Evolutionary conservation across 2,888 invertebrate genomes (phyloP).

Genomic region (Artemia sinica): DNA sequence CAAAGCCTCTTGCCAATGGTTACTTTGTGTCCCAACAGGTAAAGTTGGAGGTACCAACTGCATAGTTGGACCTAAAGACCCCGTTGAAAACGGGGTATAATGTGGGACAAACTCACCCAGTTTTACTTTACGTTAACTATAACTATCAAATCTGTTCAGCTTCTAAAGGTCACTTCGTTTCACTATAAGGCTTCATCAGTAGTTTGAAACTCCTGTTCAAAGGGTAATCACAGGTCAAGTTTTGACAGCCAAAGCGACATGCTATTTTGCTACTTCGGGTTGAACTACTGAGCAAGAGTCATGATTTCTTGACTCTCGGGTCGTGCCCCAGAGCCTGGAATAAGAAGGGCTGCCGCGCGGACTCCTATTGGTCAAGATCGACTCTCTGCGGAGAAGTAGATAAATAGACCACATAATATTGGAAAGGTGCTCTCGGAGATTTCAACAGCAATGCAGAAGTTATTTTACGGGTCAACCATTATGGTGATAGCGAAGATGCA

Average conservation of each 20-base stretch:
- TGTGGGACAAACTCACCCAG: conserved; percentile 2
- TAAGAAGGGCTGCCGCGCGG: background rate
- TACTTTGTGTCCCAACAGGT: background rate
- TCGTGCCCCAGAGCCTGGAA: background rate
- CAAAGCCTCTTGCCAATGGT: background rate
- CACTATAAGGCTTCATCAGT: too few relatives aligned
- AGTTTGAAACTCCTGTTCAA: background rate
- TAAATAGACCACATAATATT: too few relatives aligned
- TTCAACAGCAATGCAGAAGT: too few relatives aligned
- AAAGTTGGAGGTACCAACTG: conserved; percentile 1
- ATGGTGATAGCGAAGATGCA: too few relatives aligned
- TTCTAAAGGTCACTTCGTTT: too few relatives aligned
- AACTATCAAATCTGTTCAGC: too few relatives aligned
- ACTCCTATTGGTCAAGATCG: background rate
- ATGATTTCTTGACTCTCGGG: conserved; percentile 5
- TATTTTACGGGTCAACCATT: too few relatives aligned
- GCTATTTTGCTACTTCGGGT: too few relatives aligned
- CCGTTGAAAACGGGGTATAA: conserved; percentile 1
- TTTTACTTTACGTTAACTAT: background rate
- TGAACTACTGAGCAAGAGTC: background rate
- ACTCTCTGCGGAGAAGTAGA: too few relatives aligned
- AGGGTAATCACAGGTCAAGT: conserved; percentile 4
- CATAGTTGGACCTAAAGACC: background rate
- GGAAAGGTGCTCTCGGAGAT: too few relatives aligned
- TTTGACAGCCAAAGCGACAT: background rate